Percentiles rank a stretch among this genome's conserved stretches.
Conservation (phyloP, 2,888 invertebrate species). For the Athripsodes cinereus region DNA sequence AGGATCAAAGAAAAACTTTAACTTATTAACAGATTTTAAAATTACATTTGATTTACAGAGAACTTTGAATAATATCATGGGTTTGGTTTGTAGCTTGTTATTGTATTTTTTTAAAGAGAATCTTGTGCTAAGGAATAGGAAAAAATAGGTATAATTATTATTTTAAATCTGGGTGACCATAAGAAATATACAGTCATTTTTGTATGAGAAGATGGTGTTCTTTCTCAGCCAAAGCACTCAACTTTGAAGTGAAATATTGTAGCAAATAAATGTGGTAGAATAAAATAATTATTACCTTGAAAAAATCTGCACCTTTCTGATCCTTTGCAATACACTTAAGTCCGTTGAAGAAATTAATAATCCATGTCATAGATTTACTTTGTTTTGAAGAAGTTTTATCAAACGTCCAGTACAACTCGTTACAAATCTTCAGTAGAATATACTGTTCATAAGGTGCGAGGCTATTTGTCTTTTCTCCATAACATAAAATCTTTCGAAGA, state of each 20-base stretch:
- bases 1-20: too few relatives aligned
- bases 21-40: too few relatives aligned
- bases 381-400: slow-evolving; percentile 5
- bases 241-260: too few relatives aligned
- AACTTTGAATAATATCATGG: neutral
- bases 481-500: slow-evolving; percentile 4
- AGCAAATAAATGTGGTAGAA: too few relatives aligned
- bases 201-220: too few relatives aligned
- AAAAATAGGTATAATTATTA: too few relatives aligned
- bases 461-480: slow-evolving; percentile 1
- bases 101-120: neutral
- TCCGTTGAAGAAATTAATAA: slow-evolving; percentile 11
- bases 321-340: slow-evolving; percentile 11
- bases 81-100: neutral
- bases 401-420: slow-evolving; percentile 13
- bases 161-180: too few relatives aligned
- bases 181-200: too few relatives aligned
- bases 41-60: too few relatives aligned
- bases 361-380: slow-evolving; percentile 10
- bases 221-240: too few relatives aligned
- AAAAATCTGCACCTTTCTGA: slow-evolving; percentile 10
- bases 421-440: slow-evolving; percentile 10
- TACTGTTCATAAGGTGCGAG: slow-evolving; percentile 16
- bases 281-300: slow-evolving; percentile 10
- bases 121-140: too few relatives aligned